Base-by-base conservation (phyloP, 2,888 invertebrate genomes). In the Lottia gigantea region DNA sequence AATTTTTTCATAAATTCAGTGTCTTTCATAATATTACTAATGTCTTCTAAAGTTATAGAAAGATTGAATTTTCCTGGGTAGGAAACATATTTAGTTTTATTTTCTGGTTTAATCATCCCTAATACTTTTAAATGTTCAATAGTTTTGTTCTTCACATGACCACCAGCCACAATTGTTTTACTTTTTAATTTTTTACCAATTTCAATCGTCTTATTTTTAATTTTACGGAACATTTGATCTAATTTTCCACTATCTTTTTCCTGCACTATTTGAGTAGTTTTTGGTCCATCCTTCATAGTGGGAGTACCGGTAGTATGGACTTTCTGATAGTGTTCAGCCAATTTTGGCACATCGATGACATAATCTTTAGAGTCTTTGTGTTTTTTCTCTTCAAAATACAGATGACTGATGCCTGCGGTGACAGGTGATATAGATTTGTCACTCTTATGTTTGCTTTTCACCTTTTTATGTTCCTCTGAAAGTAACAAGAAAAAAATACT, bases 11-110 rank as follows among this genome's bases (percentile, higher is more conserved):
- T 71, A 69, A 81, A 82, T 65, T 82, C 71, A 40, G 84, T 84
- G 63, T 84, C 83, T 70, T 83, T 83, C 82, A 84, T 82, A 31
- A 84, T 80, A 66, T 81, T 77, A 3, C 80, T 82, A 26, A 84
- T 81, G 68, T 82, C 83, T 49, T 81, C 80, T 71, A 84, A 72
- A 0, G 83, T 80, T 16, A 84, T 69, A 68, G 80, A 79, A 25
- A 84, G 68, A 64, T 78, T 76, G 81, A 82, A 83, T 31, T 76
- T 75, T 14, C 73, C 73, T 40, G 79, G 80, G 12, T 75, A 75
- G 73, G 76, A 80, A 23, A 82, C 73, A 25, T 80, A 74, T 66
- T 80, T 81, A 15, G 77, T 71, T 65, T 75, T 69, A 46, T 75
- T 67, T 19, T 76, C 76, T 40, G 80, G 75, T 61, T 77, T 77